Base-by-base conservation (phyloP, 1,140 invertebrate species). In the Ceratina calcarata region DNA sequence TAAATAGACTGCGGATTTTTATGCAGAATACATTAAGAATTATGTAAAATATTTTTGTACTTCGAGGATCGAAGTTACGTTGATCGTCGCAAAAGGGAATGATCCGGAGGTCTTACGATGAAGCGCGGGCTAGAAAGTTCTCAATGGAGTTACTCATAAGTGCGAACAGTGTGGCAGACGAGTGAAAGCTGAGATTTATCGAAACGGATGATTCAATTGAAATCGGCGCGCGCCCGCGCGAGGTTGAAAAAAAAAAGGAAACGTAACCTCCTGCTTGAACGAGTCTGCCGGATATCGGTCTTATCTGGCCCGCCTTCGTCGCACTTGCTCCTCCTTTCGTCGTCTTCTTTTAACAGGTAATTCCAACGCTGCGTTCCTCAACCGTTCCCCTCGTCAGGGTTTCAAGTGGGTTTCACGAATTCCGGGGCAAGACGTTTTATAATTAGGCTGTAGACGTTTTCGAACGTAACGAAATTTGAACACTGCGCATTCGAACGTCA, bases 211-310 rank as follows among this genome's bases (percentile, higher is more conserved):
- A 58, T 62, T 70, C 67, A 45, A 61, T 83, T 76, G 60, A 68
- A 68, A 83, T 83, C 22, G 27, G 27, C 27, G 27, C 27, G 27
- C 58, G 65, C 72, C 37, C 13, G 66, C 58, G 64, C 37, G 69
- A 69, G 82, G 73, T 68, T 32, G 45, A 20, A 70, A 27, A 32
- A 27, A 32, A 51, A 45, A 45, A 58, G 65, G 78, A 70, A 51
- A 27, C 53, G 55, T 74, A 83, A 83, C 62, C 37, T 18, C 16
- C 51, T 74, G 70, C 73, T 78, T 69, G 51, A 73, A 65, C n/a
- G 8, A 51, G 45, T 78, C 13, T 13, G 16, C 22, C 57, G 72
- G 62, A 58, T 71, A 67, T 67, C 49, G 13, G 37, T 58, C 53
- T 73, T 78, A 78, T 72, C 51, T 37, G 27, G 8, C 3, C 18